These are phyloP conservation scores for Hylomyscus alleni DNA, from an alignment of 2,797 vertebrate species.

Conservation along the genomic window DNA sequence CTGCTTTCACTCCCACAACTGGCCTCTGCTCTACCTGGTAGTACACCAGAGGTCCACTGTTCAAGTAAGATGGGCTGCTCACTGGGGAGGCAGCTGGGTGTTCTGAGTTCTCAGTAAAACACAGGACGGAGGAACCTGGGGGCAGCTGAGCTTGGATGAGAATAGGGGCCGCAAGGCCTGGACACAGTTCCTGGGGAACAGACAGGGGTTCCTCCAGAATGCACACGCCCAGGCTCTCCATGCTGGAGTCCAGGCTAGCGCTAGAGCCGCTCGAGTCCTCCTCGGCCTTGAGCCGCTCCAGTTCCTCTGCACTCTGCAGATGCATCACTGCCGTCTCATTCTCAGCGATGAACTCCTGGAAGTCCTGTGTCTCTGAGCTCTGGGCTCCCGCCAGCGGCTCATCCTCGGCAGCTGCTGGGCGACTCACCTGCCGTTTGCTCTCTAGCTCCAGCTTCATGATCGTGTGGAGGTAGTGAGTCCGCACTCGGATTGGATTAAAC, in stretches of 20 bases:
- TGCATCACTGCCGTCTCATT: slow-evolving; percentile 96
- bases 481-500: slow-evolving; percentile 97
- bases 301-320: slow-evolving; percentile 96
- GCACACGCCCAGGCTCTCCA: slow-evolving; percentile 91
- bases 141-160: slow-evolving; percentile 95
- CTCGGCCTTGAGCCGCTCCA: slow-evolving; percentile 93
- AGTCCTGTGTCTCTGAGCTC: slow-evolving; percentile 90
- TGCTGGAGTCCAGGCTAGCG: slow-evolving; percentile 86
- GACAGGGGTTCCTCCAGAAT: slow-evolving; percentile 91
- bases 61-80: slow-evolving; percentile 86
- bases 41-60: slow-evolving; percentile 85
- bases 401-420: slow-evolving; percentile 81
- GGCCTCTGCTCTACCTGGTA: slow-evolving; percentile 88
- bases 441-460: slow-evolving; percentile 98
- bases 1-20: slow-evolving; percentile 79
- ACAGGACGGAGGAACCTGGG: slow-evolving; percentile 93
- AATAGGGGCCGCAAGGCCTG: slow-evolving; percentile 87
- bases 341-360: slow-evolving; percentile 91
- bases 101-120: slow-evolving; percentile 91
- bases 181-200: slow-evolving; percentile 86
- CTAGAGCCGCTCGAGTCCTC: slow-evolving; percentile 90
- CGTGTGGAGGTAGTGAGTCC: slow-evolving; percentile 98
- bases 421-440: slow-evolving; percentile 91
- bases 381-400: slow-evolving; percentile 87
- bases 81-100: slow-evolving; percentile 79